Evolutionary conservation across 2,888 invertebrate species (phyloP), one percentile per base, ranked within the genome.

Genomic region (Cataglyphis albicans): DNA sequence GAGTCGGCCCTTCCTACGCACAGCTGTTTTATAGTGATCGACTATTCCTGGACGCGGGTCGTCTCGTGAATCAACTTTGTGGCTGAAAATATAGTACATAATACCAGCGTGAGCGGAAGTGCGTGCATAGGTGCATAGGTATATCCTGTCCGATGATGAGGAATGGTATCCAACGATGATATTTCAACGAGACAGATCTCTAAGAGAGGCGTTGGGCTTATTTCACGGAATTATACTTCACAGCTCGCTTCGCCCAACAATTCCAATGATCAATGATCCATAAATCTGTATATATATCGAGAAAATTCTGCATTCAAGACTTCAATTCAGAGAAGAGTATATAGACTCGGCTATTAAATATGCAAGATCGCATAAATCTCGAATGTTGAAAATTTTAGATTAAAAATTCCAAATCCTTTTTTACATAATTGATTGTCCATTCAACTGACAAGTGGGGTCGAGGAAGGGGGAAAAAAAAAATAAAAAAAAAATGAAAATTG

Each of bases 1-100:
- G 44, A 44, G 32, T 55, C 41, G 57, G 57, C 57, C 29, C 78
- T 80, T 80, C 78, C 78, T 80, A 72, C 73, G 73, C 72, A 70
- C 41, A 12, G 38, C 44, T 44, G 70, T 57, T 80, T 80, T 72
- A 70, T 18, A 61, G 59, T 72, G 74, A 80, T 80, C 57, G 59
- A 80, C 73, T 80, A 80, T 80, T 80, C 44, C 74, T 80, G 73
- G 73, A 80, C 73, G 38, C 32, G 41, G 70, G 78, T 59, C 41
- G 57, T 35, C 59, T 44, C 78, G 78, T 80, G 78, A 80, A 80
- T 80, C 78, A 80, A 80, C 78, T 80, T 80, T 80, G 59, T 59
- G n/a, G 59, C 52, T 80, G 44, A 44, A 80, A 80, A 72, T 80
- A 73, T 44, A 59, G 18, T 35, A 35, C 6, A 41, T 57, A 44